Base-by-base conservation (phyloP, 2,113 vertebrate genomes). In the Salvator merianae region DNA sequence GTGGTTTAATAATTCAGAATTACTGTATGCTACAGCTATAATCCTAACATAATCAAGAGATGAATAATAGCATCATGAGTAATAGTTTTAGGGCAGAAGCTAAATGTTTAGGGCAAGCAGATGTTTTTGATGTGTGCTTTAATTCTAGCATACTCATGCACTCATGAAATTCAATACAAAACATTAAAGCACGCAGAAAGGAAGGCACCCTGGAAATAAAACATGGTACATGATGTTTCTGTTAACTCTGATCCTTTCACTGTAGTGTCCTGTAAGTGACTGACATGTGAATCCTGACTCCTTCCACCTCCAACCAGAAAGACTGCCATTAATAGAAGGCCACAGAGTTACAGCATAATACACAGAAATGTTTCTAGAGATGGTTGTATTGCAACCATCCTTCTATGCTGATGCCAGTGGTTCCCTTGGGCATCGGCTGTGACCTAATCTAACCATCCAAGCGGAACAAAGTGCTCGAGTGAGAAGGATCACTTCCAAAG, bases 341-440 rank as follows among this genome's bases (percentile, higher is more conserved):
- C 36, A 30, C 5, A 3, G 43, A 36, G 30, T 26, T 26, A 38
- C 50, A 71, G 20, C 32, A 75, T 38, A 71, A 81, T 7, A 18
- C 36, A 24, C 59, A 30, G 32, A 5, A 30, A 85, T 22, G 7
- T 72, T 88, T 74, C 3, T 16, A 36, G 63, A 62, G 50, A 28
- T 86, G 32, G 47, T n/a, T 47, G 36, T 73, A 85, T n/a, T n/a
- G 50, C 20, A 55, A 24, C n/a, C 7, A 34, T 86, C 18, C 83
- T 86, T 89, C 82, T 81, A 76, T 59, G 73, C 7, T 0, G 38
- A 87, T 76, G 84, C 32, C 87, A 89, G 77, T 53, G 16, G 78
- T 72, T 90, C 79, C 81, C 88, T 92, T 86, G 70, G 43, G 77
- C 0, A n/a, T 7, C 1, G 36, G 50, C 3, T 5, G 70, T 80